Base-by-base conservation (phyloP, 2,888 invertebrate species). In the Acanthosepion esculentum region DNA sequence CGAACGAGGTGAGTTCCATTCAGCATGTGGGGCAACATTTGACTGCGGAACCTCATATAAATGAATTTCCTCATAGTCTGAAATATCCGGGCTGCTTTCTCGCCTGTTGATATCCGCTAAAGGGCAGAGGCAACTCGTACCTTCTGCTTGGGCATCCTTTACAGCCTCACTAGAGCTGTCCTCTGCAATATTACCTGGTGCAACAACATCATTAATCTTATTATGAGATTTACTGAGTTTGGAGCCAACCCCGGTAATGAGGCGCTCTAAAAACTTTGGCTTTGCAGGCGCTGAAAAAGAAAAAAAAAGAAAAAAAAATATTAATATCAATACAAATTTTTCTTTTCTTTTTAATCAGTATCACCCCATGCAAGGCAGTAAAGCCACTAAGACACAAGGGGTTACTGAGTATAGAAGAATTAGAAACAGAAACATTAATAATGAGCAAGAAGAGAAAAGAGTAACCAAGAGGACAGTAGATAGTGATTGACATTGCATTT, bases 221-320 rank as follows among this genome's bases (percentile, higher is more conserved):
- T 93, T 95, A 50, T 95, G 95, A 64, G 94, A 95, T 95, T 95
- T 96, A 94, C 94, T 96, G 94, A 93, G 95, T 59, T 94, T 94
- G 91, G 94, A 94, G 33, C 96, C 96, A 12, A 96, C 96, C 94
- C 96, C 95, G 92, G 95, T 96, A 55, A 96, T 96, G 64, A 97
- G 95, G 92, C 96, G 96, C 94, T 96, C 96, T 91, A 97, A 95
- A 95, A 97, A 96, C 95, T 96, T 96, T 78, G 97, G 97, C 95
- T 96, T 96, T 55, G 96, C 96, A 91, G 96, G 96, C 64, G 96
- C 97, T 97, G 96, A 92, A 96, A 96, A 92, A 94, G 95, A 48
- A 94, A 94, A 95, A 48, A 94, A 94, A 59, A 94, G n/a, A n/a
- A 64, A 53, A 59, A 53, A 26, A 50, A 59, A 64, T 78, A 26